Conservation (phyloP, 2,888 invertebrate species). For the Lycaena phlaeas region DNA sequence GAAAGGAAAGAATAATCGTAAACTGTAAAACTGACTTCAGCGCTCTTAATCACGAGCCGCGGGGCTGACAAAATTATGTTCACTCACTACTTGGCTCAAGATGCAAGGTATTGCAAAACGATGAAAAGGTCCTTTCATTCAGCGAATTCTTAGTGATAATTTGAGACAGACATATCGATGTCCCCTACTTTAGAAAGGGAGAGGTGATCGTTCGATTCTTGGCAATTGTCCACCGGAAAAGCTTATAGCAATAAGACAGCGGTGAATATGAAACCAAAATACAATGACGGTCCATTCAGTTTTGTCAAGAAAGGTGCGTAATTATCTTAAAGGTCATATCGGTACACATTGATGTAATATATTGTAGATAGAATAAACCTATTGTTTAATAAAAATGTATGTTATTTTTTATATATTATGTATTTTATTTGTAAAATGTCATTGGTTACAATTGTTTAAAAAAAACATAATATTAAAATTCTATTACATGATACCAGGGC, state of each 20-base stretch:
- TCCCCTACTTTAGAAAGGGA: conserved; percentile 27
- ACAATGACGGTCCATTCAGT: conserved; percentile 59
- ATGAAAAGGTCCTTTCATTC: conserved; percentile 60
- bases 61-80: conserved; percentile 51
- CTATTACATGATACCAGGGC: too few relatives aligned
- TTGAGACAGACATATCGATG: conserved; percentile 32
- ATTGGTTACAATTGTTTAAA: too few relatives aligned
- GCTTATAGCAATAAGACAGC: conserved; percentile 55
- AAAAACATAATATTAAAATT: too few relatives aligned
- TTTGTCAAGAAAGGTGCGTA: conserved; percentile 38
- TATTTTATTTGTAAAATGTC: too few relatives aligned
- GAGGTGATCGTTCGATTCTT: conserved; percentile 44
- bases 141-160: conserved; percentile 49
- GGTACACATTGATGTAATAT: conserved; percentile 16
- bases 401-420: too few relatives aligned
- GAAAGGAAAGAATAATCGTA: conserved; percentile 6
- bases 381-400: too few relatives aligned
- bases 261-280: conserved; percentile 52
- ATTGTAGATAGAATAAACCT: not conserved
- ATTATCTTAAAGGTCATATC: conserved; percentile 45
- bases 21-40: conserved; percentile 2
- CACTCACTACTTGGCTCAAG: conserved; percentile 56
- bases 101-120: conserved; percentile 58
- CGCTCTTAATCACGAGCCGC: conserved; percentile 12
- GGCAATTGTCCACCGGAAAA: conserved; percentile 71